A percentile compares a stretch with the other conserved stretches of the same genome.
Conservation (phyloP, 2,113 vertebrate genomes). For the Tor tambroides region DNA sequence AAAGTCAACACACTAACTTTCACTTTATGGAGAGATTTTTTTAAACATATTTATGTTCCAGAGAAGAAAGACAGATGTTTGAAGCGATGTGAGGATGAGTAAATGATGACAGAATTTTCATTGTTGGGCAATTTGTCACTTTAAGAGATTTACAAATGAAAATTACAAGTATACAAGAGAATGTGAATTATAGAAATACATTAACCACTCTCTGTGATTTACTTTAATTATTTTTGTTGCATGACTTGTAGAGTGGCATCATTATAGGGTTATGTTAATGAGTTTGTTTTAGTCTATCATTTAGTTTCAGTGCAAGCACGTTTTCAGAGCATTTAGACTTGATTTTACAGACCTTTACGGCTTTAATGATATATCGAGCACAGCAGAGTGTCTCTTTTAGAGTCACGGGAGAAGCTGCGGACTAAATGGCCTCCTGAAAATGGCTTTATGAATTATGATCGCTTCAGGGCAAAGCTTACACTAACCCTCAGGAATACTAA, state of each 20-base stretch:
- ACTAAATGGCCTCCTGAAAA: constrained; percentile 34
- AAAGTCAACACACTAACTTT: background rate
- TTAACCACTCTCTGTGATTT: no score
- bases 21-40: background rate
- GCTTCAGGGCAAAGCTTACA: constrained; percentile 14
- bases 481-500: constrained; percentile 43
- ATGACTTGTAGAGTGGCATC: background rate
- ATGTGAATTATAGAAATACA: no score
- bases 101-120: background rate
- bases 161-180: no score
- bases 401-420: constrained; percentile 19
- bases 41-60: no score
- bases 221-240: no score
- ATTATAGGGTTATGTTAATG: background rate
- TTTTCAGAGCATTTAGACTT: background rate
- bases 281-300: background rate
- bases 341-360: constrained; percentile 1
- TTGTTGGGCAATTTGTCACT: background rate
- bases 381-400: constrained; percentile 6
- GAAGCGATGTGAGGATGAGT: background rate
- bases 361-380: background rate
- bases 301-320: background rate
- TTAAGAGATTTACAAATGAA: background rate
- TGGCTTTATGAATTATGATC: constrained; percentile 38
- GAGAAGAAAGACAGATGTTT: no score